Evolutionary conservation across 2,113 vertebrate genomes (phyloP), one percentile per base, ranked within the genome.

Genomic region (Abramis brama): DNA sequence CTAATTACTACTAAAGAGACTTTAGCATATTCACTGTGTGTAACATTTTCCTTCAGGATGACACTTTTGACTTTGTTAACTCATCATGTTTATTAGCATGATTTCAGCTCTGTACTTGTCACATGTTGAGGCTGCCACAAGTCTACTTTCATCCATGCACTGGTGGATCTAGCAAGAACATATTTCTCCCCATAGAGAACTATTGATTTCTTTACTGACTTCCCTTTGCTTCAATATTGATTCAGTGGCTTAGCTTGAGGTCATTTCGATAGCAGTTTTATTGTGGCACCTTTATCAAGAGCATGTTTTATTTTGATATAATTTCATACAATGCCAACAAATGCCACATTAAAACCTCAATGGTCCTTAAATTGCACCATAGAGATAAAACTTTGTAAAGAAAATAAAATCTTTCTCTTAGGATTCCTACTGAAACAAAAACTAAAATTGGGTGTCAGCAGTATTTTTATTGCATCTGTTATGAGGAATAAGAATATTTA

Each of bases 131-230:
- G 19, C 15, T 45, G 39, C 45, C 50, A 52, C 36, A 68, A 64
- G 59, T 21, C 27, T 39, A n/a, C 62, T 78, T 71, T 87, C 52
- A 64, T 33, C 55, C 30, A 25, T 71, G 8, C 21, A 36, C 59
- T 80, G n/a, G 64, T 11, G 12, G 30, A 57, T 52, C 85, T 23
- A 11, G 45, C 25, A 85, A 50, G 43, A 83, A 87, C 75, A 30
- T 19, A 79, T 84, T 75, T 74, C 27, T 79, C 59, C 55, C 66
- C 13, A 30, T 71, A 57, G 52, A 78, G 86, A 77, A 71, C 45
- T 80, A 87, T 84, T 27, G 86, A 87, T 87, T 87, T 25, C 80
- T 87, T 71, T 79, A 74, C 60, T 33, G 25, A 79, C 74, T 73
- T 87, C 27, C 2, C 45, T 82, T 57, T 82, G 55, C 74, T 79